Conservation (phyloP, 2,888 invertebrate genomes). For the Zaprionus obscuricornis region DNA sequence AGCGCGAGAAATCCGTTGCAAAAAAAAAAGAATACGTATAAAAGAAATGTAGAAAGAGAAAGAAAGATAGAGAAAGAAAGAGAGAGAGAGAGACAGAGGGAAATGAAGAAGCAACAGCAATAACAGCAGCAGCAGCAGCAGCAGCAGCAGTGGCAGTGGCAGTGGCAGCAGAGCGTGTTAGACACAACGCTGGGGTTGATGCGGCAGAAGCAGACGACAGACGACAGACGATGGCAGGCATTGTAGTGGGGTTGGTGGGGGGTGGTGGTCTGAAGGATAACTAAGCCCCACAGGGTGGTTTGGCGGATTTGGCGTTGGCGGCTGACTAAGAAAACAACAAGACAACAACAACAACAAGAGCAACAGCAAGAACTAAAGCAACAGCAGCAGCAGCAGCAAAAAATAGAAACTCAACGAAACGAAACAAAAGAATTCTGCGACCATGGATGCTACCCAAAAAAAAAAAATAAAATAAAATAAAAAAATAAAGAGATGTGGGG, state of each 20-base stretch:
- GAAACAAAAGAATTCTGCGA: no score
- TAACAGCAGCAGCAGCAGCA: no score
- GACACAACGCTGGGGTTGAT: slow-evolving; percentile 39
- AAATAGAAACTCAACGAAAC: background rate
- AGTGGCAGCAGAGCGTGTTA: slow-evolving; percentile 9
- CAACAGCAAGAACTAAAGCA: slow-evolving; percentile 17
- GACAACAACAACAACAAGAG: slow-evolving; percentile 36
- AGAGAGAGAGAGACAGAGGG: slow-evolving; percentile 12
- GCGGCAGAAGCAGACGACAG: background rate
- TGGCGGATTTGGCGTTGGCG: slow-evolving; percentile 74
- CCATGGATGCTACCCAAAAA: slow-evolving; percentile 6
- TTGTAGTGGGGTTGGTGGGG: slow-evolving; percentile 1
- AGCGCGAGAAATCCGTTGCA: slow-evolving; percentile 7
- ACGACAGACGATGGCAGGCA: background rate
- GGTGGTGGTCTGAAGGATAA: slow-evolving; percentile 22
- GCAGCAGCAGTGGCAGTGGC: no score
- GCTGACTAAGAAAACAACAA: slow-evolving; percentile 76
- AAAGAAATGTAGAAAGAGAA: background rate
- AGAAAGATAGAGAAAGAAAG: background rate
- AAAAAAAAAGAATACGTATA: background rate
- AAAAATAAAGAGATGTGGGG: slow-evolving; percentile 6
- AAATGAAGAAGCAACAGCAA: slow-evolving; percentile 30
- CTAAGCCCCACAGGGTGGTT: slow-evolving; percentile 67
- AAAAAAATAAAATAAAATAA: background rate
- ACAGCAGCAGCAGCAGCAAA: slow-evolving; percentile 6